Conservation (phyloP, 2,113 vertebrate genomes). For the Daubentonia madagascariensis region DNA sequence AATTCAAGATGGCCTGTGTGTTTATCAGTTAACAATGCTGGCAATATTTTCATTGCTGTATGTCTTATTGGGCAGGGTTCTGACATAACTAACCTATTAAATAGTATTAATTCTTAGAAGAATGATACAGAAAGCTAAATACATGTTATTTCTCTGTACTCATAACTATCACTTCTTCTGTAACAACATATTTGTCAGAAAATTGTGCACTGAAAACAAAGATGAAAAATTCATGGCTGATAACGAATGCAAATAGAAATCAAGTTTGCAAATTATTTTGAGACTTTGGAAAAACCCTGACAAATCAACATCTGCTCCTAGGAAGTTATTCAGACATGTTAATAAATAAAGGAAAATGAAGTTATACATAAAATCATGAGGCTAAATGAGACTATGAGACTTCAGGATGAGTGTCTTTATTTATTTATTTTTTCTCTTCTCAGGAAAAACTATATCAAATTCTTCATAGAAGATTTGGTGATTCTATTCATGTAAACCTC, state of each 20-base stretch:
- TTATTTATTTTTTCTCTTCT: background rate
- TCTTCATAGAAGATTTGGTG: background rate
- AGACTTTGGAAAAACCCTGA: constrained; percentile 24
- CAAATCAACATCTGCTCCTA: constrained; percentile 36
- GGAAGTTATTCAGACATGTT: constrained; percentile 45
- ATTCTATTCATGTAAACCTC: background rate
- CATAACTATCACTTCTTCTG: background rate
- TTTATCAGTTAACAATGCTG: background rate
- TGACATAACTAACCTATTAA: background rate
- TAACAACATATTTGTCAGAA: constrained; percentile 6
- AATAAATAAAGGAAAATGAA: constrained; percentile 41
- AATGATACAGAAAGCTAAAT: background rate
- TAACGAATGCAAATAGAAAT: constrained; percentile 16
- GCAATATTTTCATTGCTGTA: background rate
- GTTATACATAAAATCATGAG: constrained; percentile 32
- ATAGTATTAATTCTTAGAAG: background rate
- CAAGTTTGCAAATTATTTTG: constrained; percentile 41
- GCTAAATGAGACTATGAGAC: background rate
- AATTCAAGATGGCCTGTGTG: background rate
- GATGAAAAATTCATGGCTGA: constrained; percentile 21
- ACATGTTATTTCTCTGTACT: background rate
- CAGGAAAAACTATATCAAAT: background rate
- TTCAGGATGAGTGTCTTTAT: background rate
- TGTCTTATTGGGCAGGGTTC: background rate
- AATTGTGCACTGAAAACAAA: constrained; percentile 23